Conservation (phyloP, 2,113 vertebrate genomes). For the Podiceps cristatus region DNA sequence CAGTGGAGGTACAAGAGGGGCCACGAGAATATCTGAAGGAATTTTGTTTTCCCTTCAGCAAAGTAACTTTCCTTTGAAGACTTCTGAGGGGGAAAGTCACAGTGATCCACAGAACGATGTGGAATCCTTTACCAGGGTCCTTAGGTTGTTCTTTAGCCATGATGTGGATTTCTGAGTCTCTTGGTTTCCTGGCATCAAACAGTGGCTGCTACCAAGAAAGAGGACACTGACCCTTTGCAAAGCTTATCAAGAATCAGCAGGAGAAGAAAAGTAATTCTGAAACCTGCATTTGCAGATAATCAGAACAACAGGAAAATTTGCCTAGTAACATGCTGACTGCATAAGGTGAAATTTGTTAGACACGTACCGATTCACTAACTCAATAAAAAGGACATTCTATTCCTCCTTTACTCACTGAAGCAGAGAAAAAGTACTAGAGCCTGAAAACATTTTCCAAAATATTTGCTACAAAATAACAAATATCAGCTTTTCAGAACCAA, state of each 20-base stretch:
- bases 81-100: not conserved
- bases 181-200: not conserved
- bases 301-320: not conserved
- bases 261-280: not conserved
- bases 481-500: not conserved
- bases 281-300: slow-evolving; percentile 3
- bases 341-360: not conserved
- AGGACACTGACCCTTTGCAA: not conserved
- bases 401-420: not conserved
- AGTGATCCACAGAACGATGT: not conserved
- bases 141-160: not conserved
- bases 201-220: not conserved
- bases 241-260: not conserved
- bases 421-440: not conserved
- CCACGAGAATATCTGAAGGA: not conserved
- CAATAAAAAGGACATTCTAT: not conserved
- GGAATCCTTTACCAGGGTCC: not conserved
- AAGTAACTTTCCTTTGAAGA: not conserved
- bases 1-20: not conserved
- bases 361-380: not conserved
- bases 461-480: not conserved
- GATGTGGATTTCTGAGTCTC: not conserved
- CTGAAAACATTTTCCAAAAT: slow-evolving; percentile 1
- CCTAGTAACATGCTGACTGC: not conserved
- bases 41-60: not conserved